phyloP scores from a whole-genome alignment of 2,113 vertebrate genomes.

The Azemiops feae region DNA sequence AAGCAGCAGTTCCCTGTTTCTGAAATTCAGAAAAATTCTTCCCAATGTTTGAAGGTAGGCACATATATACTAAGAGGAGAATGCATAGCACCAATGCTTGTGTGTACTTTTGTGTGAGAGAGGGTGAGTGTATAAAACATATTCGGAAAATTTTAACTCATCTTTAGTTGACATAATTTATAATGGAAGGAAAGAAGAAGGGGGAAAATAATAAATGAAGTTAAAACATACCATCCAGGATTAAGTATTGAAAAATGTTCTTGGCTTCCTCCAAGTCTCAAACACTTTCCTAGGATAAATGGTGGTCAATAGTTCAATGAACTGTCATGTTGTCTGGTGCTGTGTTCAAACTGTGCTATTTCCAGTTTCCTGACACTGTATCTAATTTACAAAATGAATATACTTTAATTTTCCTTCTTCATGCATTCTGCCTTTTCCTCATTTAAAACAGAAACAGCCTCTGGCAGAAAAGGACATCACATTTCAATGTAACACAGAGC shows the following conservation, averaged over 20 bases:
- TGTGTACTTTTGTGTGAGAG: background rate
- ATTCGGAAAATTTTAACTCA: background rate
- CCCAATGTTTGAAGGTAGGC: background rate
- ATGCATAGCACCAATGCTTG: background rate
- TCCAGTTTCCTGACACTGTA: slow-evolving; percentile 80
- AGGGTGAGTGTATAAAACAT: background rate
- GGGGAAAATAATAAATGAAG: background rate
- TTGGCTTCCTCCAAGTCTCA: slow-evolving; percentile 66
- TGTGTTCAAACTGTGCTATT: slow-evolving; percentile 77
- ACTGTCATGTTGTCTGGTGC: slow-evolving; percentile 71
- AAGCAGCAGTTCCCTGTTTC: background rate
- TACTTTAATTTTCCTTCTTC: slow-evolving; percentile 87
- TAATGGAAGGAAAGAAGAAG: background rate
- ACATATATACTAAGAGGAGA: background rate
- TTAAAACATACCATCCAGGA: slow-evolving; percentile 56
- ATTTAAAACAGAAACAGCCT: slow-evolving; percentile 84
- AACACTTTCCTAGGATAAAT: slow-evolving; percentile 70
- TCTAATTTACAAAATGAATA: slow-evolving; percentile 88
- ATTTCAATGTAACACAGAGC: slow-evolving; percentile 77
- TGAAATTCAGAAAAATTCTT: background rate
- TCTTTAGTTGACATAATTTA: background rate
- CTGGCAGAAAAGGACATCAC: slow-evolving; percentile 85
- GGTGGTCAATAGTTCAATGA: slow-evolving; percentile 83
- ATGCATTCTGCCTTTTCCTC: slow-evolving; percentile 85
- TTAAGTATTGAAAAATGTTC: slow-evolving; percentile 73